Evolutionary conservation across 1,140 invertebrate species (phyloP).

Genomic region (Heliconius hewitsoni): DNA sequence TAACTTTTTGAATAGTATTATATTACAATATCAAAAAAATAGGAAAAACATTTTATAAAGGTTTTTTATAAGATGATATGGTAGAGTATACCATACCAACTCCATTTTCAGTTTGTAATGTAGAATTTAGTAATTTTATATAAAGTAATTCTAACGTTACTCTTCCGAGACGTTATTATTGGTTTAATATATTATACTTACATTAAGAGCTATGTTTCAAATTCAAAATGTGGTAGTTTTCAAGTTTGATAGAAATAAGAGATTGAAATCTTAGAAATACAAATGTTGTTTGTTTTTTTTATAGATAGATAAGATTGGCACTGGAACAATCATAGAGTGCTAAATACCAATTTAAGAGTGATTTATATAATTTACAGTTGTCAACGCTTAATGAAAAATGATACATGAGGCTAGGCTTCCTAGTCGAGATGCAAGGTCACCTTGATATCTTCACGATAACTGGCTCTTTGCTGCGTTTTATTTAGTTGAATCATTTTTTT

Average conservation of each 20-base stretch:
- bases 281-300: neutral
- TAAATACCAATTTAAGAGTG: slow-evolving; percentile 28
- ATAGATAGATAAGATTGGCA: neutral
- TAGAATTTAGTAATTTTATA: too few relatives aligned
- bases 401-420: slow-evolving; percentile 44
- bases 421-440: slow-evolving; percentile 45
- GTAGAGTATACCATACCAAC: too few relatives aligned
- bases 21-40: too few relatives aligned
- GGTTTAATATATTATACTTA: neutral
- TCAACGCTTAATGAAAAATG: slow-evolving; percentile 45
- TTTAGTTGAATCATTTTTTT: neutral
- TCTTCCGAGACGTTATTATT: neutral
- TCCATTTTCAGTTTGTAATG: too few relatives aligned
- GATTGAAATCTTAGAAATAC: neutral
- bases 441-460: slow-evolving; percentile 30
- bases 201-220: too few relatives aligned
- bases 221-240: neutral
- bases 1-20: too few relatives aligned
- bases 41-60: too few relatives aligned
- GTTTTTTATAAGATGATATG: too few relatives aligned
- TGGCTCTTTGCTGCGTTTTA: neutral
- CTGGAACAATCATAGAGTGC: neutral
- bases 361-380: slow-evolving; percentile 43
- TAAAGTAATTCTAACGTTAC: too few relatives aligned
- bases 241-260: neutral